Evolutionary conservation across 1,140 invertebrate species (phyloP).

Genomic region (Melitaea cinxia): DNA sequence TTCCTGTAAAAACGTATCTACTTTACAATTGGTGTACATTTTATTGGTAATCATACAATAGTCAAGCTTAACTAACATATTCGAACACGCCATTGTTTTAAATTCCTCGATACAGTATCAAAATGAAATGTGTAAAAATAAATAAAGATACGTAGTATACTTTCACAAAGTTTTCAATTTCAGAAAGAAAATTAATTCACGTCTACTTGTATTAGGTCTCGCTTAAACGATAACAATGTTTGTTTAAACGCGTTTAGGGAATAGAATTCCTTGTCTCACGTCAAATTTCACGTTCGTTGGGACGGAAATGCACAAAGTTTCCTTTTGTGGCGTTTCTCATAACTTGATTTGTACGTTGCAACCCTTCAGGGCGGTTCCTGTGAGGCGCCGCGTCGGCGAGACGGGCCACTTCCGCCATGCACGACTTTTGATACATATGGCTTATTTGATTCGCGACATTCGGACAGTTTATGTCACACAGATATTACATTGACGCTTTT

Average conservation of each 20-base stretch:
- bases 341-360: conserved; percentile 79
- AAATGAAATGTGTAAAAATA: too few relatives aligned
- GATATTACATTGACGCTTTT: background rate
- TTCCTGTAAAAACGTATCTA: too few relatives aligned
- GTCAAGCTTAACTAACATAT: too few relatives aligned
- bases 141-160: background rate
- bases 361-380: conserved; percentile 74
- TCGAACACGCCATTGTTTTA: too few relatives aligned
- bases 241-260: conserved; percentile 52
- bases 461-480: conserved; percentile 27
- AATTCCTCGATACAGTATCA: too few relatives aligned
- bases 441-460: conserved; percentile 22
- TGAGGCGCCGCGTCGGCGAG: conserved; percentile 71
- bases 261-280: conserved; percentile 47
- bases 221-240: conserved; percentile 35
- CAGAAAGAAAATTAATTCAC: conserved; percentile 17
- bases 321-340: conserved; percentile 79
- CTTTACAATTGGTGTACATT: too few relatives aligned
- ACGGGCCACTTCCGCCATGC: conserved; percentile 62
- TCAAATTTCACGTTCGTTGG: conserved; percentile 72
- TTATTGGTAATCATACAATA: too few relatives aligned
- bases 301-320: conserved; percentile 80
- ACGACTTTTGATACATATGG: conserved; percentile 31
- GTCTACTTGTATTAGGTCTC: conserved; percentile 20
- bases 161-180: conserved; percentile 1